Evolutionary conservation across 2,888 invertebrate genomes (phyloP), one percentile per base, ranked within the genome.

Genomic region (Salpingus planirostris): DNA sequence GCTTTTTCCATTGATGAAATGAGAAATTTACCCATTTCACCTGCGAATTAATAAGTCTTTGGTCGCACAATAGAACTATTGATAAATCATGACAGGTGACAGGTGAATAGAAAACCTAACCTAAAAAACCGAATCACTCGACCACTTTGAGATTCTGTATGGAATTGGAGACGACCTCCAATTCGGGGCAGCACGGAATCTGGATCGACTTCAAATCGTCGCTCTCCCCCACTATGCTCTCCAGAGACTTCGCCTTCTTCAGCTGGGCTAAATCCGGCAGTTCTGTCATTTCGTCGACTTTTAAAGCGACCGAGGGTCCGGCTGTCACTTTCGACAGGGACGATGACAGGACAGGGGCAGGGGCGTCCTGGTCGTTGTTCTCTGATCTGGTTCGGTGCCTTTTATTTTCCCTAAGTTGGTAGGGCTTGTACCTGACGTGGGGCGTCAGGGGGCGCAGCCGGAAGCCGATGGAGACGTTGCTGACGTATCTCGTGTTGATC

Each of bases 141-240:
- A 68, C 71, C 34, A 76, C 74, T 57, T 71, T 74, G 32, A 76
- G 56, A 53, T 75, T 76, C 56, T 76, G 73, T 53, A 77, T 76
- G 46, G 69, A 69, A 40, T 71, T 72, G 6, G 76, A 76, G 25
- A 76, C 73, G 49, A 73, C 68, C 44, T 77, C 76, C 63, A 76
- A 66, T 46, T 76, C 76, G 3, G 71, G 71, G 8, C 39, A 33
- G 22, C 44, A 47, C n/a, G 41, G 40, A 35, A 50, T 42, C 8
- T 29, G 24, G 14, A 51, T 44, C 10, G 29, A 40, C 27, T 41
- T 42, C 26, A 49, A 32, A 36, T 57, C 55, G 7, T 31, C 22
- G n/a, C 65, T 54, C 35, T 74, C 63, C 5, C 71, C 44, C 52
- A 64, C 31, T 13, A 76, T 68, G 57, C 74, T 74, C 51, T 77